These are phyloP conservation scores for Chrysotoxum bicinctum DNA, from an alignment of 2,888 invertebrate species.

Conservation along the genomic window DNA sequence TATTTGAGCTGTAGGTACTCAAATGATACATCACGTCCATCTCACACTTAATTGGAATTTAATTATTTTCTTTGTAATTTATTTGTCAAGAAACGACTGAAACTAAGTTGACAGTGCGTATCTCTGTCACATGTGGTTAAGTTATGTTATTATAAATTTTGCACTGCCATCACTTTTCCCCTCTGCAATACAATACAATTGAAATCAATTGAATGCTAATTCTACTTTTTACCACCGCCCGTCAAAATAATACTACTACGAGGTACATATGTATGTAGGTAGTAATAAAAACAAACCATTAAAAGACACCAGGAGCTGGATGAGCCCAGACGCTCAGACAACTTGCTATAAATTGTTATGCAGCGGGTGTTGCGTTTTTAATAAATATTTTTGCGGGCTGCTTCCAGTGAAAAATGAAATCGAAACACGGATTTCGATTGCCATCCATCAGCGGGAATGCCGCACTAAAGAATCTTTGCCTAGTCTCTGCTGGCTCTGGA, in stretches of 20 bases:
- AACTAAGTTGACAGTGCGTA: conserved; percentile 56
- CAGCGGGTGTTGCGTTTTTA: conserved; percentile 70
- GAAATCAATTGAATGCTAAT: conserved; percentile 71
- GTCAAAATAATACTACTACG: conserved; percentile 52
- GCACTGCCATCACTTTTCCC: background rate
- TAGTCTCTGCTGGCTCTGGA: background rate
- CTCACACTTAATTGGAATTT: conserved; percentile 66
- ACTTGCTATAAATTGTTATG: conserved; percentile 58
- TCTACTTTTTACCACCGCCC: conserved; percentile 21
- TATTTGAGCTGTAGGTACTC: background rate
- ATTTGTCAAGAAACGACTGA: conserved; percentile 51
- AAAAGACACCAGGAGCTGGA: conserved; percentile 3
- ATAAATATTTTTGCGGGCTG: conserved; percentile 67
- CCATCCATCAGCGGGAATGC: conserved; percentile 49
- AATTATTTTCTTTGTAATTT: conserved; percentile 60
- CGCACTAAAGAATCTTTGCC: conserved; percentile 35
- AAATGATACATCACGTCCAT: conserved; percentile 60
- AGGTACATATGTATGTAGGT: too few relatives aligned
- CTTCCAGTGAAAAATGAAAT: conserved; percentile 67
- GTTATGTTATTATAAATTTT: conserved; percentile 47
- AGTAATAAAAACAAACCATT: conserved; percentile 19
- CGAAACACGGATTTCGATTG: conserved; percentile 72
- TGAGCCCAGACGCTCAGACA: conserved; percentile 30
- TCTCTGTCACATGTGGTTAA: conserved; percentile 44
- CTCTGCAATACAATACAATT: conserved; percentile 36